These are phyloP conservation scores for Nycticebus coucang DNA, from an alignment of 2,113 vertebrate genomes.

Conservation along the genomic window DNA sequence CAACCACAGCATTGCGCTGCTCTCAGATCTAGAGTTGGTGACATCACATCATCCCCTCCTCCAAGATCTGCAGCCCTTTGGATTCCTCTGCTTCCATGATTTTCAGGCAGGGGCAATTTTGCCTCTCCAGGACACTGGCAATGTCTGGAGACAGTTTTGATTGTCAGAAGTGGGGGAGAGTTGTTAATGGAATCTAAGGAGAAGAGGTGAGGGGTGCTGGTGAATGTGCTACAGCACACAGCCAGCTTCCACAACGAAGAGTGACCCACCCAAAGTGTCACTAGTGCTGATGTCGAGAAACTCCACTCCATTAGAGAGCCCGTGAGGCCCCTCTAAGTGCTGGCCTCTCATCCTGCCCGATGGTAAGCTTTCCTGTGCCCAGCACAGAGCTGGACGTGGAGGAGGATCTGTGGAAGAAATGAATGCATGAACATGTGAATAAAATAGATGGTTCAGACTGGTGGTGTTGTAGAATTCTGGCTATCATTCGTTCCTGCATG, in stretches of 20 bases:
- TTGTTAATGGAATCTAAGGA: background rate
- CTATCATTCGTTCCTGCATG: background rate
- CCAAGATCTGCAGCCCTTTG: background rate
- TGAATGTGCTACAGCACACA: too few species aligned
- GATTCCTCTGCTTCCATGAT: background rate
- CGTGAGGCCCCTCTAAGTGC: background rate
- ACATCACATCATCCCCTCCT: background rate
- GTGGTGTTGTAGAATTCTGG: background rate
- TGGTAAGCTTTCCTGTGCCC: background rate
- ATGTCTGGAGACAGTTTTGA: background rate
- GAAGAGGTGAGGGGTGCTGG: background rate
- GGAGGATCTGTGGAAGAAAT: background rate
- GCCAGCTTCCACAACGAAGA: background rate
- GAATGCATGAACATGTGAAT: background rate
- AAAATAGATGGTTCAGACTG: background rate
- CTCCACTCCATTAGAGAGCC: background rate
- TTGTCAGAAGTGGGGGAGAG: rapidly evolving
- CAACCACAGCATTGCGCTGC: background rate
- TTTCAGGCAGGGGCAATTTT: background rate
- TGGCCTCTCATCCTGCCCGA: background rate
- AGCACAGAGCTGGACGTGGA: background rate
- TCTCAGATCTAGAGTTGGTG: background rate
- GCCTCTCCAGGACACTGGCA: background rate
- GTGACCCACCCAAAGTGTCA: background rate
- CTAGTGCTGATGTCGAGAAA: background rate